Conservation (phyloP, 2,797 vertebrate species). For the Epinephelus malabaricus region DNA sequence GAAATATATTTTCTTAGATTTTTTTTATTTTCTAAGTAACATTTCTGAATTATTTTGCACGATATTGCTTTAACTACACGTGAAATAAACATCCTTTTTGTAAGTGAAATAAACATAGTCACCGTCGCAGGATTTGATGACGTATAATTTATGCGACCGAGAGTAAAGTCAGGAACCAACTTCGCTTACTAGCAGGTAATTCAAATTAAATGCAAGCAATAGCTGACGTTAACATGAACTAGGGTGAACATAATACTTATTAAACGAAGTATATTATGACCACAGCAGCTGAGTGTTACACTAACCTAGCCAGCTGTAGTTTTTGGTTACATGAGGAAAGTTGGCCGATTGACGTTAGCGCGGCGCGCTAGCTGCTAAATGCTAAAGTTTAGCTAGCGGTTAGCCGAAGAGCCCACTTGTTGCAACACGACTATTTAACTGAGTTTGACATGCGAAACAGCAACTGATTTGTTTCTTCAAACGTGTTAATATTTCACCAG, state of each 20-base stretch:
- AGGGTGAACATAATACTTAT: accelerated
- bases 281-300: not conserved
- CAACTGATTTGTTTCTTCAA: not conserved
- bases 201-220: not conserved
- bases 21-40: too few relatives aligned
- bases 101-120: not conserved
- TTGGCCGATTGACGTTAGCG: constrained; percentile 42
- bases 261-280: accelerated
- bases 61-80: not conserved
- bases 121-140: constrained; percentile 68
- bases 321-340: constrained; percentile 9
- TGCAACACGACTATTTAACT: constrained; percentile 46
- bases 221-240: accelerated
- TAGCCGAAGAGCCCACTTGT: constrained; percentile 71
- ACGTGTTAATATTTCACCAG: not conserved
- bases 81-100: too few relatives aligned
- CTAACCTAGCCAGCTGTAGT: not conserved
- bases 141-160: constrained; percentile 66
- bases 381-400: constrained; percentile 69
- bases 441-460: constrained; percentile 11
- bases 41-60: not conserved
- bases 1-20: not conserved
- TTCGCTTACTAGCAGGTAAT: constrained; percentile 73
- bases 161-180: constrained; percentile 72
- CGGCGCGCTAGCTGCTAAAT: constrained; percentile 53